phyloP scores from a whole-genome alignment of 2,113 vertebrate species.

The Macheiramphus alcinus region DNA sequence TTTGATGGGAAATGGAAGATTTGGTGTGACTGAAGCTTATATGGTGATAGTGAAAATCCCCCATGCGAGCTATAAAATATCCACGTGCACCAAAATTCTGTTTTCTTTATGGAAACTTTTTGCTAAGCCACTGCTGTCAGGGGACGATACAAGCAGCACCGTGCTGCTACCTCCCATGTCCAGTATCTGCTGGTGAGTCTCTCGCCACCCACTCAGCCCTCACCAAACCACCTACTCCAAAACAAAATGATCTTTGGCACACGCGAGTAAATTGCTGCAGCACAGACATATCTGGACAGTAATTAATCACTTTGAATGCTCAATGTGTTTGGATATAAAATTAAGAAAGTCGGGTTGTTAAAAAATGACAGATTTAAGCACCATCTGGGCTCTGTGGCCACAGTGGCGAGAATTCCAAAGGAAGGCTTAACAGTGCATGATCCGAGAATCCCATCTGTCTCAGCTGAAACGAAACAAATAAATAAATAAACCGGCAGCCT shows the following conservation, averaged over 20 bases:
- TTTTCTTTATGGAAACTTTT: neutral
- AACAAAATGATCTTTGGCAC: slow-evolving; percentile 36
- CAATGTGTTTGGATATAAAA: slow-evolving; percentile 79
- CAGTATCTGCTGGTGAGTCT: neutral
- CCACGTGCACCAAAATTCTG: neutral
- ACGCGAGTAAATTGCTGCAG: slow-evolving; percentile 21
- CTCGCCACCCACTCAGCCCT: neutral
- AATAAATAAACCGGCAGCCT: slow-evolving; percentile 58
- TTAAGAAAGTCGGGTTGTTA: slow-evolving; percentile 80
- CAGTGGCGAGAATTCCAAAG: slow-evolving; percentile 80
- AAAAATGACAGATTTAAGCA: slow-evolving; percentile 83
- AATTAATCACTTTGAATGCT: slow-evolving; percentile 78
- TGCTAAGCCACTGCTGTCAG: neutral
- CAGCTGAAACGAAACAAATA: slow-evolving; percentile 70
- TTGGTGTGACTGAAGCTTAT: neutral
- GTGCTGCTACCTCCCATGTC: neutral
- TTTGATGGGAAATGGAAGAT: neutral
- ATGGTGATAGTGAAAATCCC: neutral
- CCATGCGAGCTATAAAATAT: neutral
- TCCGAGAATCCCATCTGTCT: slow-evolving; percentile 83
- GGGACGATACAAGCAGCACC: neutral
- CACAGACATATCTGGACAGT: slow-evolving; percentile 73
- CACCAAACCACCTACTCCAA: slow-evolving; percentile 5
- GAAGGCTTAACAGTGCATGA: slow-evolving; percentile 82
- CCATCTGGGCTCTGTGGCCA: slow-evolving; percentile 82